Evolutionary conservation across 37 sponge, comb jelly and placozoan species (phyloP), one percentile per base, ranked within the genome.

Genomic region (Haliclona indistincta): DNA sequence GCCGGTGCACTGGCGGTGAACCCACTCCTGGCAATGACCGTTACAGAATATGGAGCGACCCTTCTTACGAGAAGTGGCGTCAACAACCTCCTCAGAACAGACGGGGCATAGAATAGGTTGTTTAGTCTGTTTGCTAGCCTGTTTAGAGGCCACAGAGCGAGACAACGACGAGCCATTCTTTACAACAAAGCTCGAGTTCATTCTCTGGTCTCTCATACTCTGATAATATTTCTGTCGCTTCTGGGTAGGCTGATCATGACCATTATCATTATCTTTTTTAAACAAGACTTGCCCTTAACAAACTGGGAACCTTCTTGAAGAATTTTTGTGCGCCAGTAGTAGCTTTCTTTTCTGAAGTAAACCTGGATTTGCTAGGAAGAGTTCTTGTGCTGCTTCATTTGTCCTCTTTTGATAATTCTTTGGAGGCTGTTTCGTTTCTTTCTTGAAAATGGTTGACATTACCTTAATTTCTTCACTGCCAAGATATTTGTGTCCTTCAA

Each of bases 391-490:
- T 19, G 65, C 64, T 29, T 62, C 64, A 75, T 75, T 75, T 20
- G 63, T 45, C 29, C 45, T 43, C 65, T 75, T 75, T 38, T 75
- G 64, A 42, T 63, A 75, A 8, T 75, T n/a, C n/a, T n/a, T n/a
- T n/a, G n/a, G 56, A 3, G 56, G 56, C 56, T 28, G 56, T 55
- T 23, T 55, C 26, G 56, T 55, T 28, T 55, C 56, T 55, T 55
- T 55, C 6, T 55, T 55, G 56, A 28, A 55, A 7, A 55, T 55
- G 6, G 6, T 55, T 55, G 56, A 23, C 56, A 55, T 55, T 55
- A 28, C 56, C n/a, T 28, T 3, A 5, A 55, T 55, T 5, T 55
- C 7, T 28, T 55, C 56, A 55, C 56, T 55, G 3, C 56, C 56
- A 55, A 55, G 56, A 5, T 55, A 55, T 55, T 55, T 55, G 6